phyloP scores from a whole-genome alignment of 1,140 invertebrate genomes.

The Drosophila pandora region DNA sequence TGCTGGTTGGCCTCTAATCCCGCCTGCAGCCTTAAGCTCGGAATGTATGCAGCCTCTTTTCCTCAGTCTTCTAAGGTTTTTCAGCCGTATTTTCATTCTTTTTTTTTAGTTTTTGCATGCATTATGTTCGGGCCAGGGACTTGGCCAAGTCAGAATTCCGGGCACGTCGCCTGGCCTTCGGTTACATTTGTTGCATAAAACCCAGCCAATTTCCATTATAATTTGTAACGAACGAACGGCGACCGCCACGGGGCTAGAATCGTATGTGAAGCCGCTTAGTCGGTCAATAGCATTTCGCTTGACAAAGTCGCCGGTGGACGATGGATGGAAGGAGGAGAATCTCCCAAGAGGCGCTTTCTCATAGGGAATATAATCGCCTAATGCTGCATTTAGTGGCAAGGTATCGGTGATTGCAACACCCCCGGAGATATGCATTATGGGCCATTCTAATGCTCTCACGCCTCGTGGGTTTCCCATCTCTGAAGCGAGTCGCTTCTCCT shows the following conservation, averaged over 20 bases:
- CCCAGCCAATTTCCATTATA: slow-evolving; percentile 73
- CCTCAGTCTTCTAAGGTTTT: slow-evolving; percentile 38
- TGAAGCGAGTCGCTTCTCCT: slow-evolving; percentile 6
- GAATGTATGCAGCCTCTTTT: slow-evolving; percentile 65
- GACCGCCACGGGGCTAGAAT: slow-evolving; percentile 26
- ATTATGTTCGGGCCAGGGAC: slow-evolving; percentile 53
- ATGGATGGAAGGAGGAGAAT: slow-evolving; percentile 15
- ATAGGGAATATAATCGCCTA: slow-evolving; percentile 26
- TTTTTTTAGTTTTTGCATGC: slow-evolving; percentile 51
- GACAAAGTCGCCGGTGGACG: slow-evolving; percentile 40
- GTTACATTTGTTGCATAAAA: slow-evolving; percentile 79
- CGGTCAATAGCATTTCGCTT: slow-evolving; percentile 64
- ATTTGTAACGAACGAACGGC: slow-evolving; percentile 55
- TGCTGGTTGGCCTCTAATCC: slow-evolving; percentile 55
- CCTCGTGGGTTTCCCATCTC: slow-evolving; percentile 39
- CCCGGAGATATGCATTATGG: slow-evolving; percentile 12
- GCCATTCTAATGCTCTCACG: slow-evolving; percentile 47
- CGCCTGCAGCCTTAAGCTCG: slow-evolving; percentile 51
- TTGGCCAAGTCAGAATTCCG: slow-evolving; percentile 54
- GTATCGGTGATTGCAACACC: slow-evolving; percentile 31
- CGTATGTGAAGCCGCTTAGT: slow-evolving; percentile 40
- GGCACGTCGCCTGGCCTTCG: slow-evolving; percentile 68
- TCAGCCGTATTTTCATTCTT: not conserved
- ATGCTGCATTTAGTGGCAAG: slow-evolving; percentile 17
- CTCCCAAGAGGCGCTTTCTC: slow-evolving; percentile 1